phyloP scores from a whole-genome alignment of 1,140 invertebrate genomes.

The Triops cancriformis region DNA sequence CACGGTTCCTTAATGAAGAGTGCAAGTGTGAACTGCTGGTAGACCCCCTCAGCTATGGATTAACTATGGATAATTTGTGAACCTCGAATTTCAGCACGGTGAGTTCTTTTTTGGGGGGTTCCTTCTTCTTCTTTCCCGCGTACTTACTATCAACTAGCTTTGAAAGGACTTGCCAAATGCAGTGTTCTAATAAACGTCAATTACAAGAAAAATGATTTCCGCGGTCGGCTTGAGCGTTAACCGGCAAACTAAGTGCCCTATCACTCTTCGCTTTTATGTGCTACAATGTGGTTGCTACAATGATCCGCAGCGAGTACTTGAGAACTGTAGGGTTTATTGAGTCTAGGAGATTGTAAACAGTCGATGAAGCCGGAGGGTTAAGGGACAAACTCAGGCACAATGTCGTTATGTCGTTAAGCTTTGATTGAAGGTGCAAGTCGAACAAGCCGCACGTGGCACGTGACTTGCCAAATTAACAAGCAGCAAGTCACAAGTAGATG shows the following conservation, averaged over 20 bases:
- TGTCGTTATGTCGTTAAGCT: conserved; percentile 13
- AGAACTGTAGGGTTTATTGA: neutral
- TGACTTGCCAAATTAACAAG: conserved; percentile 14
- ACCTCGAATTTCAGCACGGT: neutral
- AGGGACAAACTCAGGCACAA: neutral
- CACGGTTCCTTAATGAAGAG: neutral
- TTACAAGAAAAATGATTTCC: neutral
- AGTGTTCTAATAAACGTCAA: neutral
- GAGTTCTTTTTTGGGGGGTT: neutral
- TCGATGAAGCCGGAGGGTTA: neutral
- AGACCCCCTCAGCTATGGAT: neutral
- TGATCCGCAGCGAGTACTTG: neutral
- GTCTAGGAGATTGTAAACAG: neutral
- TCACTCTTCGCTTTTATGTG: neutral
- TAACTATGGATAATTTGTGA: conserved; percentile 11
- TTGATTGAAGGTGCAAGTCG: conserved; percentile 9
- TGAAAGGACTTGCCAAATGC: neutral
- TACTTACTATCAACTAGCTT: neutral
- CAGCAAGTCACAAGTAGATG: neutral
- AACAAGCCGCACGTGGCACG: conserved; percentile 11
- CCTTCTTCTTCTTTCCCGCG: neutral
- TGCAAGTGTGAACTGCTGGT: neutral
- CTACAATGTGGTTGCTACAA: neutral
- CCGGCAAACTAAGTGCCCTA: neutral
- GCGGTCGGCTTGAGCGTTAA: neutral